Percentiles rank a stretch among this genome's conserved stretches.
Conservation (phyloP, 23 tunicate genomes). For the Trididemnum nubilum region DNA sequence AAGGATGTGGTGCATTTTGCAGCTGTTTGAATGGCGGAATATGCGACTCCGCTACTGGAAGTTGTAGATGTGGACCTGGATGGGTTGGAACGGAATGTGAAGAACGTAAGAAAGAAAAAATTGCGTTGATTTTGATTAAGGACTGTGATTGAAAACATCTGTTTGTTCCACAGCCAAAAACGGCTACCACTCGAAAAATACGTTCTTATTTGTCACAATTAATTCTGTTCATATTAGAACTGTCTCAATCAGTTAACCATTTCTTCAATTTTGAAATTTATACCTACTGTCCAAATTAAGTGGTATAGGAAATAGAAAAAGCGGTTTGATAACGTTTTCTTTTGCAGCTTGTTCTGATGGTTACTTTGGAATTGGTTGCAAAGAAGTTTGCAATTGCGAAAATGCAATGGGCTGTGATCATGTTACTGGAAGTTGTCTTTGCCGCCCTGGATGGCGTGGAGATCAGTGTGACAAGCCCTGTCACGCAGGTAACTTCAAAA, state of each 20-base stretch:
- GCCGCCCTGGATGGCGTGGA: conserved; percentile 98
- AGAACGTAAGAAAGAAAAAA: conserved; percentile 47
- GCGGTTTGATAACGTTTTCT: no score
- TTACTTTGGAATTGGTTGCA: conserved; percentile 69
- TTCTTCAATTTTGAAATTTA: no score
- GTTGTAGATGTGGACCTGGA: conserved; percentile 79
- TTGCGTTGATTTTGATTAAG: not conserved
- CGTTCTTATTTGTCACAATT: no score
- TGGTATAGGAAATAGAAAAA: no score
- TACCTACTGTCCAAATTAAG: no score
- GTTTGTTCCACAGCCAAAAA: no score
- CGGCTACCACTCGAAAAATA: no score
- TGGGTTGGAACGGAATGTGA: conserved; percentile 84
- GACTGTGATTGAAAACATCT: no score
- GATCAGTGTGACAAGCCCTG: conserved; percentile 74
- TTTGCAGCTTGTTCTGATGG: conserved; percentile 70
- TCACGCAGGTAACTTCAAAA: conserved; percentile 61
- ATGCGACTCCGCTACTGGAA: conserved; percentile 81
- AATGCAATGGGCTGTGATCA: conserved; percentile 87
- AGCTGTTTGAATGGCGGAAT: conserved; percentile 85
- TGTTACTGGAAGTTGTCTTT: conserved; percentile 77
- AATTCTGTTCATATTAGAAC: no score
- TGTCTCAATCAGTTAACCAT: no score
- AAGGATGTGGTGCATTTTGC: conserved; percentile 76
- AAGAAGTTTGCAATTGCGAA: conserved; percentile 85